Evolutionary conservation across 2,797 vertebrate genomes (phyloP), one percentile per base, ranked within the genome.

Genomic region (Morus bassanus): DNA sequence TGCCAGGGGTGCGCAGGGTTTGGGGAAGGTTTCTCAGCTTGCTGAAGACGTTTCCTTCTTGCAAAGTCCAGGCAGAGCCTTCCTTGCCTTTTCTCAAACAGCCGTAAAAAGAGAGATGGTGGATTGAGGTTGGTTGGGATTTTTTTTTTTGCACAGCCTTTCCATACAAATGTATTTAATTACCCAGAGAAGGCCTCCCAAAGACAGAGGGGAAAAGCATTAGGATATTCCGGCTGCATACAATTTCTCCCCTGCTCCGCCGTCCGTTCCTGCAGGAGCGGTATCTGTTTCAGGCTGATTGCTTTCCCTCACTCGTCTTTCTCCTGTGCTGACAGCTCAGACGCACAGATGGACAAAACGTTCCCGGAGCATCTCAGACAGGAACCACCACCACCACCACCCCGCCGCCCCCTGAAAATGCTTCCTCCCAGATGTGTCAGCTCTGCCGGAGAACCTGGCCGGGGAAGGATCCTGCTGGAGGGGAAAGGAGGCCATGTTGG

Each of bases 151-250:
- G 64, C 50, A 27, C 57, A 61, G 86, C 54, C 28, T 84, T 89
- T 83, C 91, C 64, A 30, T 48, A 64, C n/a, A 75, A 93, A 89
- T 43, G 51, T 37, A 51, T 86, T 95, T 84, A 85, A 96, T 97
- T 73, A 94, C 90, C 92, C 91, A n/a, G 61, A 77, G 88, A 85
- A 95, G 92, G 89, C 95, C 91, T 96, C 93, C 88, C 94, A 96
- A 8, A 89, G 82, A 86, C 87, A 93, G 89, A 89, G 83, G 85
- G 91, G 81, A 79, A 96, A 96, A 63, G 72, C 94, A 91, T 77
- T 68, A 92, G 86, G 93, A 73, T 77, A 45, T 72, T 82, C 87
- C 2, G 48, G 53, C 85, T 72, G 67, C 2, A 5, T 13, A 73
- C 61, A n/a, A 70, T 46, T 43, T 50, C 89, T 79, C 82, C 91